Percentiles rank a stretch among this genome's conserved stretches.
Conservation (phyloP, 2,797 vertebrate species). For the Pterois miles region DNA sequence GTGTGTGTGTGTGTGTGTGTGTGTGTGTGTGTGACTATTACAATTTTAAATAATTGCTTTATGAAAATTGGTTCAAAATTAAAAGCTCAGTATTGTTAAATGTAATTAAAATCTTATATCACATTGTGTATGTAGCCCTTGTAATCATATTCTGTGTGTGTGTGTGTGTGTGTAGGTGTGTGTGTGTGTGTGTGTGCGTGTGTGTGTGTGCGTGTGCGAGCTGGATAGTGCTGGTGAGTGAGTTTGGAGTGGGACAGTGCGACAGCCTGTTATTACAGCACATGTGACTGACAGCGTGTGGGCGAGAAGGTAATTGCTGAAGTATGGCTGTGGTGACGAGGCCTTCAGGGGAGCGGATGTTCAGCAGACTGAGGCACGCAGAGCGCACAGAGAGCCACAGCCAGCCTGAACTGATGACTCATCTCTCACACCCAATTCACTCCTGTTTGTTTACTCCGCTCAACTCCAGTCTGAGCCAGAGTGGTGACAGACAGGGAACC, state of each 20-base stretch:
- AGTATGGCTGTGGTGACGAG: constrained; percentile 75
- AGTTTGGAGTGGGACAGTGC: constrained; percentile 49
- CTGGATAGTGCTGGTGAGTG: constrained; percentile 17
- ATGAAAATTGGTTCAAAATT: too few relatives aligned
- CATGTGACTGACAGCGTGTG: constrained; percentile 76
- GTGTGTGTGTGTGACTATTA: too few relatives aligned
- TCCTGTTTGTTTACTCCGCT: constrained; percentile 71
- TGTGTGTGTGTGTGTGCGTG: not conserved
- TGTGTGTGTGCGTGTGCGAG: not conserved
- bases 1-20: too few relatives aligned
- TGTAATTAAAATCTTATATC: not conserved
- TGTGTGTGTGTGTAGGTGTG: not conserved
- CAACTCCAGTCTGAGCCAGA: constrained; percentile 32
- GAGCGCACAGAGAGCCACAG: constrained; percentile 19
- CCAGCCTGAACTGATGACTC: constrained; percentile 78
- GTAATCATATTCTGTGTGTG: not conserved
- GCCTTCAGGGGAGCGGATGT: constrained; percentile 76
- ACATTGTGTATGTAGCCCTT: not conserved
- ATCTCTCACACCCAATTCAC: constrained; percentile 73
- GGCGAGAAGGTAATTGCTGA: constrained; percentile 79
- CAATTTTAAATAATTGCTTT: not conserved
- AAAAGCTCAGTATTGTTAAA: not conserved
- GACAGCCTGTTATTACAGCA: constrained; percentile 74
- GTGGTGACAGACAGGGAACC: constrained; percentile 53
- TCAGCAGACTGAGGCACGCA: constrained; percentile 69